These are phyloP conservation scores for Hippoglossus stenolepis DNA, from an alignment of 2,113 vertebrate genomes.

Conservation along the genomic window DNA sequence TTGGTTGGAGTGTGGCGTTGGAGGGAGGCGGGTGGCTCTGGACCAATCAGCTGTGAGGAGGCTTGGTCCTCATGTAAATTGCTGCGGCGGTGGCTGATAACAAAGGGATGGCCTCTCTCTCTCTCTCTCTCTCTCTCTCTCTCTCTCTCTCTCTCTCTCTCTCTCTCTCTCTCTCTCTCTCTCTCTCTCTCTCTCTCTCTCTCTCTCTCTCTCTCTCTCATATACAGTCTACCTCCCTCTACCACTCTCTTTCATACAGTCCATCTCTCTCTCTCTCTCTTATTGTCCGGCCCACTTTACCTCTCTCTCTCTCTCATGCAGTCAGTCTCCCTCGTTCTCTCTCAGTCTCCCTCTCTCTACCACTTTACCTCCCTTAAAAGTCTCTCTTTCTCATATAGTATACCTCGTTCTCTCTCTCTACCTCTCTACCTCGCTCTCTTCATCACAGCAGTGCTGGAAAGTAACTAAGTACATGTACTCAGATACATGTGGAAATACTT, in stretches of 20 bases:
- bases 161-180: slow-evolving; percentile 28
- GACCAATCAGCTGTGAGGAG: slow-evolving; percentile 70
- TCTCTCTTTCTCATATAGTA: too few species aligned
- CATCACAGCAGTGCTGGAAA: too few species aligned
- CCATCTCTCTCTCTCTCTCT: too few species aligned
- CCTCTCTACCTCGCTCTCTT: too few species aligned
- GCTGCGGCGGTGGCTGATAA: slow-evolving; percentile 76
- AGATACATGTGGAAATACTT: too few species aligned
- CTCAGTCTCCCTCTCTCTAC: too few species aligned
- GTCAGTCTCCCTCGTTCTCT: too few species aligned
- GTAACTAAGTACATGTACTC: not conserved
- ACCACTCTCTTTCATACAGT: not conserved
- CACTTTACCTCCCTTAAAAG: too few species aligned
- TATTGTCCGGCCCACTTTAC: too few species aligned
- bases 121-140: not conserved
- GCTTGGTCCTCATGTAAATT: slow-evolving; percentile 79
- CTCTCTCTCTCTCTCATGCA: slow-evolving; percentile 3
- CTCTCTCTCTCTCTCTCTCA: not conserved
- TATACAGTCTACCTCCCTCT: not conserved
- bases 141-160: not conserved
- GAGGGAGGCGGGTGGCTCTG: slow-evolving; percentile 46
- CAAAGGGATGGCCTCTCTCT: slow-evolving; percentile 62
- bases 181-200: slow-evolving; percentile 1
- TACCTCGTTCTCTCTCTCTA: too few species aligned
- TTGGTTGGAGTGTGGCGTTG: slow-evolving; percentile 54